Base-by-base conservation (phyloP, 1,140 invertebrate genomes). In the Ceratitis capitata region DNA sequence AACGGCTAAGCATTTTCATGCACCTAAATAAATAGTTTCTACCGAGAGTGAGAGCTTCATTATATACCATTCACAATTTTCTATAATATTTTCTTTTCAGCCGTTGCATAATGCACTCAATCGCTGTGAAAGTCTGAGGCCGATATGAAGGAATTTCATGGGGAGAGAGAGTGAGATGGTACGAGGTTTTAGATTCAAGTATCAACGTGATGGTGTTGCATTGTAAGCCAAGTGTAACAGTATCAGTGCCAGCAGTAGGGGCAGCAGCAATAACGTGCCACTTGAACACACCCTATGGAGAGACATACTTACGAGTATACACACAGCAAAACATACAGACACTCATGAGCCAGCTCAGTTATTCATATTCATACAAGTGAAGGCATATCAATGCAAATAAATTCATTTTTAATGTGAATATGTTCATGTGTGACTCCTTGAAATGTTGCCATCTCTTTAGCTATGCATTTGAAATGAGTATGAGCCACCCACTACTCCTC, bases 61-160 rank as follows among this genome's bases (percentile, higher is more conserved):
- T 69, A 69, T 69, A 69, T 39, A 69, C 64, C 64, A 39, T 39
- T 69, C 64, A 69, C 35, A 69, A 39, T 69, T 69, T 69, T 42
- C 35, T n/a, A 6, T 39, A 35, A 69, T 69, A n/a, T 16, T 69
- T 39, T 42, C 39, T 69, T 69, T 69, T 69, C 64, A 69, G 35
- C 39, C 64, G 64, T n/a, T 69, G 64, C 64, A 42, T 35, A 69
- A 69, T 39, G 32, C 35, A 16, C 35, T 35, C 64, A 69, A 14
- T 10, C 14, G 35, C 16, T 19, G n/a, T 69, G 35, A 39, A 64
- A 69, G 19, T 9, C 14, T 19, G 64, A 35, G 19, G 64, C 19
- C 19, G 32, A 32, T n/a, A 14, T 35, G 35, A 26, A 19, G 32
- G 32, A 69, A 26, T 39, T 39, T 10, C 0, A 23, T 16, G 64